Percentiles rank a stretch among this genome's conserved stretches.
Evolutionary conservation across 2,888 invertebrate genomes (phyloP).

Genomic region (Noctua pronuba): DNA sequence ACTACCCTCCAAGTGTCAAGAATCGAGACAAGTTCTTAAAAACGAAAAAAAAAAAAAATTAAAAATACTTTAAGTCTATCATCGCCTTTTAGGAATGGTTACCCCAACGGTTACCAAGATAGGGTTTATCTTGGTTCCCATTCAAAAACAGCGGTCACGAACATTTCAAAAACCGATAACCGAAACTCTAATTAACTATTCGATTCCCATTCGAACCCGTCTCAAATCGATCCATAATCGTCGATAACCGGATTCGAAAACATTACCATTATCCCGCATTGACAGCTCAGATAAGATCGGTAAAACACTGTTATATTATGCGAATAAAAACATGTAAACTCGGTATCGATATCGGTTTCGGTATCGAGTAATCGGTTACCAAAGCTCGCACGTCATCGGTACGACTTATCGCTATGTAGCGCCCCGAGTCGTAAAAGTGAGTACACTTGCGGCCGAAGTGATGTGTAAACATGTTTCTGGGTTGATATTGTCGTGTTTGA

Average conservation of each 20-base stretch:
- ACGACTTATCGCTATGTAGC: slow-evolving; percentile 69
- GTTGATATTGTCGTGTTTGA: slow-evolving; percentile 50
- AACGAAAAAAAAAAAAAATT: not conserved
- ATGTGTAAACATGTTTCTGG: slow-evolving; percentile 45
- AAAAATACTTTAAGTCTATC: not conserved
- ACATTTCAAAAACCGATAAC: slow-evolving; percentile 28
- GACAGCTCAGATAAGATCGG: slow-evolving; percentile 57
- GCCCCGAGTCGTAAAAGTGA: slow-evolving; percentile 65
- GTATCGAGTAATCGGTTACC: slow-evolving; percentile 70
- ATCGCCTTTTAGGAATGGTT: not conserved
- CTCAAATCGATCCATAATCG: slow-evolving; percentile 40
- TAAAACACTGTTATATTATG: slow-evolving; percentile 55
- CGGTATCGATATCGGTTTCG: slow-evolving; percentile 63
- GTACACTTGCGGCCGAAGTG: slow-evolving; percentile 63
- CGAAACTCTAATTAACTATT: slow-evolving; percentile 33
- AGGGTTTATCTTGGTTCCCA: not conserved
- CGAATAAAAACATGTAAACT: slow-evolving; percentile 63
- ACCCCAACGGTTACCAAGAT: slow-evolving; percentile 2
- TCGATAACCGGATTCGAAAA: slow-evolving; percentile 32
- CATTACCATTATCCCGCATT: slow-evolving; percentile 39
- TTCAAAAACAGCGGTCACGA: not conserved
- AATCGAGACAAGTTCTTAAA: not conserved
- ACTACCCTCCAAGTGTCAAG: too few relatives aligned
- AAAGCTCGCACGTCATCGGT: slow-evolving; percentile 69
- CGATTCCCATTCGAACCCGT: slow-evolving; percentile 34